Evolutionary conservation across 2,888 invertebrate species (phyloP), one percentile per base, ranked within the genome.

Genomic region (Lasiommata megera): DNA sequence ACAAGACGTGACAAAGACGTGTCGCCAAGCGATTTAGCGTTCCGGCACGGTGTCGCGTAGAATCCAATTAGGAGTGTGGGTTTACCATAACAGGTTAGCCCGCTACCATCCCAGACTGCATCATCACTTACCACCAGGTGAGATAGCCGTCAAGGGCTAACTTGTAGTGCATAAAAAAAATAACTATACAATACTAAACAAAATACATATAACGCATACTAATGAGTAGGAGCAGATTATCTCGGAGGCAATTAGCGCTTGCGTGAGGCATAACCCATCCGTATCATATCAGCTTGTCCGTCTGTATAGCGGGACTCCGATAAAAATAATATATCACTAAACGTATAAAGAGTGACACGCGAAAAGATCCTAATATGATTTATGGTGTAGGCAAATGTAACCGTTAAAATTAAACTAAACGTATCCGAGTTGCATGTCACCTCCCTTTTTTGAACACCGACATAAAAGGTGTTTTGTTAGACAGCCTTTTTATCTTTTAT

Each of bases 241-340:
- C 57, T 61, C 36, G 11, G 34, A 55, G 43, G 37, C 58, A 58
- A 58, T 58, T 58, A 58, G 54, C 61, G 43, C 58, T 37, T 18
- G 61, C 55, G 55, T 55, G 61, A 55, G 55, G 43, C 43, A 48
- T 29, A 43, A 7, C 52, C 31, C 43, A 23, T 37, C 37, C 23
- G 36, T 50, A 50, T 36, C 51, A n/a, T 54, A 55, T 58, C 61
- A 56, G 43, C 37, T 36, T 16, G 56, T 58, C 54, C 41, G 57
- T 60, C 65, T 60, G 62, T 66, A 29, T 63, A 58, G 58, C 54
- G 57, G 66, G 57, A 60, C 53, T 14, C 44, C 50, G 56, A 60
- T 61, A 63, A 55, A 65, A 63, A 67, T 70, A 68, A 70, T 66
- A 65, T 68, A 73, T 70, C 57, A 59, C 56, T 62, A 61, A 58